Base-by-base conservation (phyloP, 2,888 invertebrate genomes). In the Crioceris asparagi region DNA sequence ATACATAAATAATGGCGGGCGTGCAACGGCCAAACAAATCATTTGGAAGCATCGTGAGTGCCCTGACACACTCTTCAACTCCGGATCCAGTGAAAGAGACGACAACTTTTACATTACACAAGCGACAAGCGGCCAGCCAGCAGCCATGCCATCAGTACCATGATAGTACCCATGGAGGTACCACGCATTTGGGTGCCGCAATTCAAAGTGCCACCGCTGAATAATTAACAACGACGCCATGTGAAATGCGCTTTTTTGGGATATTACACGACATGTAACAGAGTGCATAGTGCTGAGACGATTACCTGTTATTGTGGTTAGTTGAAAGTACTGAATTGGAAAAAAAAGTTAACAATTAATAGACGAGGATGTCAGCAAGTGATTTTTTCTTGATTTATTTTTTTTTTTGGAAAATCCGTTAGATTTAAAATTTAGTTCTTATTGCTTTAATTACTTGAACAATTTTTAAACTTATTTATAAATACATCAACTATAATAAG, bases 11-110 rank as follows among this genome's bases (percentile, higher is more conserved):
- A n/a, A n/a, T n/a, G n/a, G n/a, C n/a, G n/a, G n/a, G n/a, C n/a
- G 32, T 19, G 36, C 31, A 32, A 21, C 32, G 17, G 14, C 25
- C 35, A 30, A 27, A 36, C 36, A 40, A 32, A 32, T 29, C 17
- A 33, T 12, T 30, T 25, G 18, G 19, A 35, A 32, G 25, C 37
- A 26, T 39, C 54, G 54, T 53, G 54, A 44, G 47, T 47, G 45
- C 46, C 48, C 49, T 56, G 59, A 59, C 59, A 57, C 50, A 57
- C 54, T 55, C 52, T 49, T 42, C 35, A 36, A 34, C 45, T 38
- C 40, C 37, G 43, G 52, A 44, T 48, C 54, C 30, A 44, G 36
- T 16, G 25, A 43, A 37, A 36, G 39, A 23, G 14, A 15, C 12
- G 15, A n/a, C 21, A 4, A 15, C 14, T 19, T 18, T 10, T 7